Conservation (phyloP, 2,113 vertebrate species). For the Mungos mungo region DNA sequence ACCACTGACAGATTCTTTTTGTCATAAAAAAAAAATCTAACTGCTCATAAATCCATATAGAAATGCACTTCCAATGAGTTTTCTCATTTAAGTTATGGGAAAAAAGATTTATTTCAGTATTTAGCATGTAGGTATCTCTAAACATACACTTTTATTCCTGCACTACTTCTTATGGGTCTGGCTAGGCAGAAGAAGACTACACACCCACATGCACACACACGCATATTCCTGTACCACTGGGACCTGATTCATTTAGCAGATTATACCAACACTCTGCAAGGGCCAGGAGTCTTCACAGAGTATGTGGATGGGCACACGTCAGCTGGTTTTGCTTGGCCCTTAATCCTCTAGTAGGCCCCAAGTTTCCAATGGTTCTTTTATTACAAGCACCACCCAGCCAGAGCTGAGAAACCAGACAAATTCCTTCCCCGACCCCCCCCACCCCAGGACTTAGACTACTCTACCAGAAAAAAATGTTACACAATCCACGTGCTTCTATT, state of each 20-base stretch:
- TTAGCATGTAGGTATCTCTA: neutral
- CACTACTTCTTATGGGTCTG: neutral
- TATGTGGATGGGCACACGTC: fast-evolving
- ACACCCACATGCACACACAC: neutral
- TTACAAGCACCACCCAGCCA: neutral
- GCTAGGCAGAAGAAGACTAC: neutral
- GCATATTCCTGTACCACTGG: neutral
- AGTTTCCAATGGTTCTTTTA: neutral
- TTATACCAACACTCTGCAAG: neutral
- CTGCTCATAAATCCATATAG: neutral
- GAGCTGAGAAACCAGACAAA: neutral
- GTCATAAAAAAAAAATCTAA: neutral
- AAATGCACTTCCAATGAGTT: neutral
- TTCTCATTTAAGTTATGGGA: neutral
- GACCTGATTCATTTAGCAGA: neutral
- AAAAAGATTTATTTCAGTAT: neutral
- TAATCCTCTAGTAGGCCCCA: neutral
- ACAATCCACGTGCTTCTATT: neutral
- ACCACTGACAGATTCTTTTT: neutral
- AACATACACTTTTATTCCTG: neutral
- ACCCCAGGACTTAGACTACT: neutral
- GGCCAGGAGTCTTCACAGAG: neutral
- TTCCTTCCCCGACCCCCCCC: neutral
- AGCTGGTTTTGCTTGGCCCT: fast-evolving
- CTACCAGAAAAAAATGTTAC: neutral